Percentiles rank a stretch among this genome's conserved stretches.
Conservation (phyloP, 2,113 vertebrate genomes). For the Lagopus muta region DNA sequence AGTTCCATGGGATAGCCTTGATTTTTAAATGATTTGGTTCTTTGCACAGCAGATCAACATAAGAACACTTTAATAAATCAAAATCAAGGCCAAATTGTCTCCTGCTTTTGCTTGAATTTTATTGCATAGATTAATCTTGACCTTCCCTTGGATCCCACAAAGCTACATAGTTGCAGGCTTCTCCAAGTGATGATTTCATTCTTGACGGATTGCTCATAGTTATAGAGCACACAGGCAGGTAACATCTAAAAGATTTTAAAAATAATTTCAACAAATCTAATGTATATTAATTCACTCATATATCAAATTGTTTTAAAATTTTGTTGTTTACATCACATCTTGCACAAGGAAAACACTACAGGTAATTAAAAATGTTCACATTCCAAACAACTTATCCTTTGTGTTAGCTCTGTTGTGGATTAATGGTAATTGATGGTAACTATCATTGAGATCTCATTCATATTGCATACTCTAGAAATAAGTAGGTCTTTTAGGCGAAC, state of each 20-base stretch:
- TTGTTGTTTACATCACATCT: background rate
- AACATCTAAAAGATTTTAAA: background rate
- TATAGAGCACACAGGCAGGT: background rate
- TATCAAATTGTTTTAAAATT: background rate
- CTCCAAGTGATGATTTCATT: background rate
- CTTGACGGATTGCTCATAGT: background rate
- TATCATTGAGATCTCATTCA: background rate
- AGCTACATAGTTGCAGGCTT: background rate
- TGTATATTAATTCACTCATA: background rate
- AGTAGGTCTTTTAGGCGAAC: background rate
- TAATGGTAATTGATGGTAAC: background rate
- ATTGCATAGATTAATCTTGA: background rate
- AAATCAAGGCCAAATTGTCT: background rate
- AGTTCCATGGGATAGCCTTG: background rate
- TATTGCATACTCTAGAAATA: background rate
- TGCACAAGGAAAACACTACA: background rate
- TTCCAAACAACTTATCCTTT: background rate
- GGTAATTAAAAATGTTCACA: background rate
- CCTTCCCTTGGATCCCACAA: background rate
- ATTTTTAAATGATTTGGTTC: background rate
- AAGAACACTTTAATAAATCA: background rate
- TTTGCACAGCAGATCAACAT: background rate
- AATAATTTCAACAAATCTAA: background rate
- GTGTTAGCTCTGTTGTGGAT: background rate
- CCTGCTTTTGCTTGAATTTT: background rate